Base-by-base conservation (phyloP, 2,888 invertebrate species). In the Cremastinae sp. region DNA sequence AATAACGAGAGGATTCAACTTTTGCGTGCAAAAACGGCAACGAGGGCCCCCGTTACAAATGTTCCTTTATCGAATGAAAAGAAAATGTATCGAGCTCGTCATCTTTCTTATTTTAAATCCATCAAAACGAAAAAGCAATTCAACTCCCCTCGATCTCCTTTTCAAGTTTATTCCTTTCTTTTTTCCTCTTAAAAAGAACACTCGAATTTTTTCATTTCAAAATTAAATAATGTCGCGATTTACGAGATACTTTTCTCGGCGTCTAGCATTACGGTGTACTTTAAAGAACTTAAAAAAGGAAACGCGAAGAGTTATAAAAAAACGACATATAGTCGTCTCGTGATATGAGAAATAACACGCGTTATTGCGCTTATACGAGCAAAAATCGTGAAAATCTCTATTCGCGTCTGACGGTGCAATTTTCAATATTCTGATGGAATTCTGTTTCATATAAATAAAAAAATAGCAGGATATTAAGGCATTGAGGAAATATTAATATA, bases 171-270 rank as follows among this genome's bases (percentile, higher is more conserved):
- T 9, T 49, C 18, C 49, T 5, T 3, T 18, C 8, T 18, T 9
- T 55, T 7, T 55, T 9, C 35, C 49, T 62, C 49, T 28, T 3
- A 28, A 28, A 28, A 28, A 28, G 5, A 28, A 28, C 82, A 71
- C 80, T 78, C 75, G 75, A 65, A 59, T n/a, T 10, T 62, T 56
- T 68, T 56, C 71, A 65, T 88, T 89, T 10, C 86, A 87, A 87
- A 87, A 87, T 89, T 88, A 87, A 89, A 87, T 85, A 88, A 88
- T 88, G 88, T 87, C 87, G 87, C 87, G 85, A 88, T 89, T 89
- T 89, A 89, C 86, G 86, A 79, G 80, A 55, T 79, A 49, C 56
- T 61, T 61, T 45, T 0, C 12, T 1, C 3, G 14, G 14, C 53
- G 53, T 35, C 2, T 53, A 12, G n/a, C 35, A 28, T 53, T 12